phyloP scores from a whole-genome alignment of 2,113 vertebrate species.

The Monarcha castaneiventris region DNA sequence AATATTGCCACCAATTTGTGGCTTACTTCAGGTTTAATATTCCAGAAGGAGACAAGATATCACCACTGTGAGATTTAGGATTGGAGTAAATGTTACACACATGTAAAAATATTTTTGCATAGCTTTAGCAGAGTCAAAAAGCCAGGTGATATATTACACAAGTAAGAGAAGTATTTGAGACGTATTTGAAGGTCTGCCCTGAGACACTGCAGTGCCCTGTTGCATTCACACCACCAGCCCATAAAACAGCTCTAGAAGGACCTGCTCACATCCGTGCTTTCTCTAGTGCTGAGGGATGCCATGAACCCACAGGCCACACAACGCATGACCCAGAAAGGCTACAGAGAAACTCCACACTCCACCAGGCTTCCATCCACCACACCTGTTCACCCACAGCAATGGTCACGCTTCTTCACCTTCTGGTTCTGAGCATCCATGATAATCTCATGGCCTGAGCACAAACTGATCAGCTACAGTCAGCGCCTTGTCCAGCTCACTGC shows the following conservation, averaged over 20 bases:
- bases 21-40: neutral
- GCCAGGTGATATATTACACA: neutral
- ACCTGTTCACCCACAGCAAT: neutral
- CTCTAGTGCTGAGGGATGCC: neutral
- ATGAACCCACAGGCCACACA: neutral
- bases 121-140: neutral
- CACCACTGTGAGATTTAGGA: neutral
- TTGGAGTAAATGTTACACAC: neutral
- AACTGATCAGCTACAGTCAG: neutral
- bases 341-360: neutral
- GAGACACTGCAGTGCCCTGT: neutral
- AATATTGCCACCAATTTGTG: neutral
- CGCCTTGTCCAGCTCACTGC: neutral
- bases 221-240: neutral
- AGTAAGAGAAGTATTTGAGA: neutral
- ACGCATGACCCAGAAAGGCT: neutral
- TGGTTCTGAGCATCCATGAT: neutral
- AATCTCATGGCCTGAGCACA: neutral
- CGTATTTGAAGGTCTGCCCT: neutral
- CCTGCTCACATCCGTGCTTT: neutral
- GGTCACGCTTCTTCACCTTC: neutral
- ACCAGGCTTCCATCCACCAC: neutral
- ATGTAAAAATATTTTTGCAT: neutral
- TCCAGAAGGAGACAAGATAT: neutral
- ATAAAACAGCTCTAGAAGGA: neutral